phyloP scores from a whole-genome alignment of 2,797 vertebrate species.

The Lemur catta region DNA sequence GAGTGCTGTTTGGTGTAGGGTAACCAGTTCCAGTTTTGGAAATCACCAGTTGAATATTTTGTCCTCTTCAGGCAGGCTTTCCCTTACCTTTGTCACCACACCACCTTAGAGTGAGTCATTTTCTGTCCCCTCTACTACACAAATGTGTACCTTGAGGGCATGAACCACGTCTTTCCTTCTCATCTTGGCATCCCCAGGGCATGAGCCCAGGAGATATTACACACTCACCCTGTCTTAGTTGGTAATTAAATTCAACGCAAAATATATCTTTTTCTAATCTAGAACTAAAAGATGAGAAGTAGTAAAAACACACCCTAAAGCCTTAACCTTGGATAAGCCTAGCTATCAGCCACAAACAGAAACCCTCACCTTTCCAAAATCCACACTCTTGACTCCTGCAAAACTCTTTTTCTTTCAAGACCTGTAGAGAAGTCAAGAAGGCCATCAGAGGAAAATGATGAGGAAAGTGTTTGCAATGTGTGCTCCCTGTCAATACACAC shows the following conservation, averaged over 20 bases:
- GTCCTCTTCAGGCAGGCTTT: not conserved
- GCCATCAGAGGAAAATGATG: not conserved
- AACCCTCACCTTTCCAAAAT: not conserved
- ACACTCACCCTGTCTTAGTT: not conserved
- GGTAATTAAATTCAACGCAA: slow-evolving; percentile 32
- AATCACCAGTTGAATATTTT: not conserved
- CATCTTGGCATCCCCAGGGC: not conserved
- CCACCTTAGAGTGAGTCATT: not conserved
- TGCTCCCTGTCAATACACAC: not conserved
- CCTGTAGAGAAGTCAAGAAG: not conserved
- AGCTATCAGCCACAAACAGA: not conserved
- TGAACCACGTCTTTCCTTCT: not conserved
- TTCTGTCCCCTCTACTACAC: not conserved
- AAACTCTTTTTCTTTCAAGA: slow-evolving; percentile 6
- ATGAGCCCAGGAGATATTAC: not conserved
- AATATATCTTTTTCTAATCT: not conserved
- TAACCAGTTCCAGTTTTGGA: not conserved
- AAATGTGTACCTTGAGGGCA: not conserved
- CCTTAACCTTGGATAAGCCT: not conserved
- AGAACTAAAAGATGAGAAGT: not conserved
- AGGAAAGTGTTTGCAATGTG: not conserved
- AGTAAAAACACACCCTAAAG: not conserved
- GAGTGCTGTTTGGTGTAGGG: not conserved
- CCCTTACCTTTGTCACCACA: not conserved
- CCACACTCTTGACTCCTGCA: not conserved